A percentile compares a stretch with the other conserved stretches of the same genome.
Conservation (phyloP, 2,797 vertebrate species). For the Diceros bicornis region DNA sequence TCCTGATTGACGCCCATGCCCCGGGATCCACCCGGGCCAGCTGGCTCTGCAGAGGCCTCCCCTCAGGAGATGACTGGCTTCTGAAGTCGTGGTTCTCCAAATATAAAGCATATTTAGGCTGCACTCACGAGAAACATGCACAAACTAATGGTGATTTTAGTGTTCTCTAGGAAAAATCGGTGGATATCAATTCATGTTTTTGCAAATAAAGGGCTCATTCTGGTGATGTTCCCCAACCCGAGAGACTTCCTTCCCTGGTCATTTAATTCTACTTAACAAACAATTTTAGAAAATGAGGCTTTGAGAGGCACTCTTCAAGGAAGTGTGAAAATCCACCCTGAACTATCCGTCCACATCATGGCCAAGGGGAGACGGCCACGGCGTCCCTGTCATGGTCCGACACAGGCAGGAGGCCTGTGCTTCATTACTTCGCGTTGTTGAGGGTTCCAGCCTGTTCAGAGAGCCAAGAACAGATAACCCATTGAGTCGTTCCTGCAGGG, state of each 20-base stretch:
- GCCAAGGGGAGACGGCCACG: fast-evolving
- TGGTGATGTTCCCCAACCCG: not conserved
- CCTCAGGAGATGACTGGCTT: fast-evolving
- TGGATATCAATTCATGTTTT: not conserved
- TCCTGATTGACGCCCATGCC: fast-evolving
- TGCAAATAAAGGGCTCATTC: not conserved
- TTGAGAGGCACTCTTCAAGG: not conserved
- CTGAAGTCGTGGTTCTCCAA: not conserved
- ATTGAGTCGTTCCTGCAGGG: not conserved
- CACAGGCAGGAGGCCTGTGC: fast-evolving
- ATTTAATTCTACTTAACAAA: not conserved
- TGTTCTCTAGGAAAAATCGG: not conserved
- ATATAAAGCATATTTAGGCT: fast-evolving
- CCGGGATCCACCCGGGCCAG: fast-evolving
- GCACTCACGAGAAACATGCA: fast-evolving
- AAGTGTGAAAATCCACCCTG: fast-evolving
- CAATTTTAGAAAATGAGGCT: not conserved
- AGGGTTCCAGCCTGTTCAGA: fast-evolving
- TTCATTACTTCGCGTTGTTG: too few relatives aligned
- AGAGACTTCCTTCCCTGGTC: not conserved
- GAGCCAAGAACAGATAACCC: fast-evolving
- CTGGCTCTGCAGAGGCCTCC: too few relatives aligned
- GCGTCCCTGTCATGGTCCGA: not conserved
- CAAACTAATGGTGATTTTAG: not conserved
- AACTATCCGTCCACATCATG: fast-evolving